Evolutionary conservation across 1,140 invertebrate genomes (phyloP), one percentile per base, ranked within the genome.

Genomic region (Papilio polyxenes): DNA sequence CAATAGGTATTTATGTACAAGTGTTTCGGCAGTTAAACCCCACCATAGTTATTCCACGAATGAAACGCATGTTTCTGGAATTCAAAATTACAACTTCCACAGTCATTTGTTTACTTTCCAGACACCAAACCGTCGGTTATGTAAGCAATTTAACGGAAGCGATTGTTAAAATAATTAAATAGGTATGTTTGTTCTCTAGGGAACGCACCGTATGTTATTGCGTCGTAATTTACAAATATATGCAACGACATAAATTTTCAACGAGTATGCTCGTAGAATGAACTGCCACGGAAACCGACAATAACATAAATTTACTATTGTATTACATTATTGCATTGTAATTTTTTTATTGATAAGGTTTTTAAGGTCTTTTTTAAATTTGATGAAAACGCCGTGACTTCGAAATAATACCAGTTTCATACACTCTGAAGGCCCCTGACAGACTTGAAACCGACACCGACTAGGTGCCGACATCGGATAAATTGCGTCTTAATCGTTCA

Each of bases 121-220:
- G 31, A 72, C 65, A 37, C 31, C 31, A 72, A 72, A 72, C 65
- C 65, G 31, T 37, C 65, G 65, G 11, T 72, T 72, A 72, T 72
- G 65, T 37, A 40, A 72, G 65, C 65, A 72, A 72, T 72, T 72
- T 37, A 72, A 72, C 65, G 31, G 31, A 37, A 72, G 65, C 65
- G 5, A 37, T 72, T 72, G 65, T 72, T 72, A 72, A 40, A 72
- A 72, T 72, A 72, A 72, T 72, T 72, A 72, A 72, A 72, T 72
- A 72, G 65, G 65, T 72, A 40, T 72, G 31, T 72, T 72, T 72
- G 65, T 72, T 72, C 65, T 37, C 65, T 72, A 72, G 65, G 65
- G 65, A 72, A 72, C 65, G 65, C 31, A 72, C 65, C 65, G 65
- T 72, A 72, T 72, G 65, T 69, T 37, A 31, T 23, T 72, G 65